phyloP scores from a whole-genome alignment of 2,888 invertebrate genomes.

The Sesia apiformis region DNA sequence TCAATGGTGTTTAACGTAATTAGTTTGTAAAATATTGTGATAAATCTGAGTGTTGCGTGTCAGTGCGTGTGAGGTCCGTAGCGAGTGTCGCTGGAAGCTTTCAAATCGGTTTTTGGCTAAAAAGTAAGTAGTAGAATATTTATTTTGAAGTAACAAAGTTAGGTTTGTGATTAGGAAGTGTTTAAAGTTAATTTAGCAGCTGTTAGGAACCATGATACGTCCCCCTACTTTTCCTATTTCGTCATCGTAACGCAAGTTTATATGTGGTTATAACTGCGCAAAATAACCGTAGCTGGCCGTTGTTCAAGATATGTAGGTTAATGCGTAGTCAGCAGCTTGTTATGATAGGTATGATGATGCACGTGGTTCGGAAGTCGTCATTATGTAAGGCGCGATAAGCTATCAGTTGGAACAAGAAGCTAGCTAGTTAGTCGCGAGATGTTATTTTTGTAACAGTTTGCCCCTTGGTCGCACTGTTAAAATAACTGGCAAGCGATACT shows the following conservation, averaged over 20 bases:
- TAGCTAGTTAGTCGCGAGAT: background rate
- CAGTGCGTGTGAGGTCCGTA: conserved; percentile 59
- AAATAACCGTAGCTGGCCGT: conserved; percentile 13
- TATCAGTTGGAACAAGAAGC: background rate
- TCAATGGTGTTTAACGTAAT: conserved; percentile 51
- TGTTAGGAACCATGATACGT: conserved; percentile 16
- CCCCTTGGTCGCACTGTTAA: conserved; percentile 32
- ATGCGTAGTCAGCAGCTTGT: conserved; percentile 5
- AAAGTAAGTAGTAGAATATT: conserved; percentile 42
- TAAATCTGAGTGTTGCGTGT: conserved; percentile 56
- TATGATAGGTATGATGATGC: conserved; percentile 21
- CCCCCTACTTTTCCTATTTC: conserved; percentile 25
- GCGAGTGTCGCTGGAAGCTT: conserved; percentile 56
- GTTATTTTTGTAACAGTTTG: conserved; percentile 8
- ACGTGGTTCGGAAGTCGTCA: conserved; percentile 25
- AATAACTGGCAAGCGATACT: conserved; percentile 32
- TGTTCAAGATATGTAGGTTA: no score
- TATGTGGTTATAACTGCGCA: conserved; percentile 31
- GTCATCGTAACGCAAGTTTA: conserved; percentile 12
- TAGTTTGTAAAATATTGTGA: conserved; percentile 54
- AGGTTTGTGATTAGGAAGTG: conserved; percentile 1
- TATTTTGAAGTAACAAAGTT: background rate
- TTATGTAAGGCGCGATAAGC: background rate
- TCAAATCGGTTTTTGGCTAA: conserved; percentile 45
- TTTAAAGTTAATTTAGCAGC: conserved; percentile 7